Base-by-base conservation (phyloP, 2,797 vertebrate species). In the Morelia viridis region DNA sequence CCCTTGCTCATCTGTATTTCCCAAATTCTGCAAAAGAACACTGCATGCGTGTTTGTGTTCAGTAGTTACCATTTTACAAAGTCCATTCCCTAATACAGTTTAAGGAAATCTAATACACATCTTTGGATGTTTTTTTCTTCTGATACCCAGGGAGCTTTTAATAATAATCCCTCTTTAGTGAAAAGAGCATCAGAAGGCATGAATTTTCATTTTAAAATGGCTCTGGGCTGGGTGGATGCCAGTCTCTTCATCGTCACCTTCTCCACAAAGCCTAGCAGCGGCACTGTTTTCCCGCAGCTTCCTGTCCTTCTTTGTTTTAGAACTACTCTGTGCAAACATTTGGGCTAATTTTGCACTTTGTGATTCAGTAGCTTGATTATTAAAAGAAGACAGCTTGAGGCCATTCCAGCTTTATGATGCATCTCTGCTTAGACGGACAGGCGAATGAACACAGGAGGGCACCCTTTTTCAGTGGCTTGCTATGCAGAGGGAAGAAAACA, bases 401-500 rank as follows among this genome's bases (percentile, higher is more conserved):
- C 87, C 76, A 71, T 95, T 95, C 83, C 89, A 91, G 91, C 93
- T 94, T 92, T 50, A 4, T 4, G 86, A 76, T 50, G 92, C 58
- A 13, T 57, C 60, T 76, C 22, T 0, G 64, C 56, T 87, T 50
- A 46, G 22, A n/a, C 1, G 17, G 0, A 12, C 17, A 0, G 19
- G 58, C 1, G 0, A 26, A 2, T 90, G 93, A 84, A 93, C 98
- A 86, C 97, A 94, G 86, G 98, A 96, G 97, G 97, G 97, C 97
- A 97, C 94, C 91, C 96, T 97, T 97, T 91, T 93, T 95, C 96
- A 94, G 57, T 31, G 28, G 64, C 95, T 92, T 64, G 87, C 31
- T 65, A 90, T 88, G 76, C n/a, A 56, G 24, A 92, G 56, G 4
- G 0, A 4, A 90, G 90, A 90, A 80, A 24, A 80, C 35, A 80